Evolutionary conservation across 2,888 invertebrate species (phyloP), one percentile per base, ranked within the genome.

Genomic region (Epinotia demarniana): DNA sequence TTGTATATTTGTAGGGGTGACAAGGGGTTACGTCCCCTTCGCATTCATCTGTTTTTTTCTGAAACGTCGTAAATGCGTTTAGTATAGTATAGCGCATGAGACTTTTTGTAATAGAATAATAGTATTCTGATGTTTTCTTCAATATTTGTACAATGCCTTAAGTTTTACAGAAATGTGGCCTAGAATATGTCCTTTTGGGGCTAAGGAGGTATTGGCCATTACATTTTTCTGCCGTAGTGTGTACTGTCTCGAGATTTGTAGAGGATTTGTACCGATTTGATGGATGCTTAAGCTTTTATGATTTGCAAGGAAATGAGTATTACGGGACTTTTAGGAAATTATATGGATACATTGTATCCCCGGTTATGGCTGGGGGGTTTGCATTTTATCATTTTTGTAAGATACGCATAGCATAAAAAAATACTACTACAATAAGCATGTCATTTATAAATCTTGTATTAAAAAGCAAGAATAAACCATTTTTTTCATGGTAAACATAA

Each of bases 21-120:
- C 80, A 83, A 85, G 83, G 85, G 85, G 84, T 84, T 84, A 80
- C 78, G 79, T 77, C 81, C 80, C 79, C 78, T 78, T 69, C 58
- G 58, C 43, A 58, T 46, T 62, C 58, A 58, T 43, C 0, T 11
- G 16, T 57, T 23, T 19, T 16, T 19, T 43, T 46, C 23, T 43
- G 1, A 46, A 69, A 58, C 3, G 58, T 16, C 58, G 0, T 58
- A 69, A 46, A 39, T 9, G 19, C n/a, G 46, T 39, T 16, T n/a
- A 5, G 46, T 23, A n/a, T 13, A 9, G 43, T 43, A 27, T n/a
- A 23, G 8, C 6, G 33, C 23, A n/a, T 58, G 46, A 46, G 58
- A 1, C 23, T 58, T 69, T 46, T 69, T 18, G 43, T 46, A 23
- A 46, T 23, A 27, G 13, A 23, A 33, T 12, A n/a, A 1, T 11